Conservation (phyloP, 2,888 invertebrate genomes). For the Andrena camellia region DNA sequence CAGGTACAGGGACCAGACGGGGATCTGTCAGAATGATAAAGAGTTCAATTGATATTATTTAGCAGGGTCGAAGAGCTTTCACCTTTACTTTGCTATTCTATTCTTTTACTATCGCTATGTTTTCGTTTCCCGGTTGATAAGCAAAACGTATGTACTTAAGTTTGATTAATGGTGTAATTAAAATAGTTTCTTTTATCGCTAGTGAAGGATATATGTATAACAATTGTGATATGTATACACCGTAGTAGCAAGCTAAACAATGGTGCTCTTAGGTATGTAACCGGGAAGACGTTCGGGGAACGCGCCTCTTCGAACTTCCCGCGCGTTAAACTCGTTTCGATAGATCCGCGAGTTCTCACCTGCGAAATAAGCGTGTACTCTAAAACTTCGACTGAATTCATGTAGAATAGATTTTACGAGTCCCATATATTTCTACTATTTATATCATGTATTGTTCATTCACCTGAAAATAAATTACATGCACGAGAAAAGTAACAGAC, state of each 20-base stretch:
- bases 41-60: constrained; percentile 49
- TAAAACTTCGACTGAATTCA: not conserved
- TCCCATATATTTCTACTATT: constrained; percentile 33
- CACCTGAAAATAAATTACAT: constrained; percentile 1
- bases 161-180: not conserved
- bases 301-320: not conserved
- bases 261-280: constrained; percentile 22
- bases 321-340: not conserved
- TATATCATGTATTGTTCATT: not conserved
- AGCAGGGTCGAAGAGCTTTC: not conserved
- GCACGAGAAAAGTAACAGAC: constrained; percentile 24
- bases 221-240: constrained; percentile 44
- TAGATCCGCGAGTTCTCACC: not conserved
- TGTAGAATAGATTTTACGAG: not conserved
- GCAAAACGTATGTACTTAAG: not conserved
- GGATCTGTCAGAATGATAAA: constrained; percentile 86
- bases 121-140: not conserved
- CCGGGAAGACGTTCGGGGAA: not conserved
- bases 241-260: constrained; percentile 10
- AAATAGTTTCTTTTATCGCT: not conserved
- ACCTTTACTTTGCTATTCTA: not conserved
- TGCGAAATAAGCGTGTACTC: not conserved
- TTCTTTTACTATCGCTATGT: not conserved
- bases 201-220: constrained; percentile 16
- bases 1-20: constrained; percentile 89